Evolutionary conservation across 2,888 invertebrate species (phyloP).

Genomic region (Argyresthia albistria): DNA sequence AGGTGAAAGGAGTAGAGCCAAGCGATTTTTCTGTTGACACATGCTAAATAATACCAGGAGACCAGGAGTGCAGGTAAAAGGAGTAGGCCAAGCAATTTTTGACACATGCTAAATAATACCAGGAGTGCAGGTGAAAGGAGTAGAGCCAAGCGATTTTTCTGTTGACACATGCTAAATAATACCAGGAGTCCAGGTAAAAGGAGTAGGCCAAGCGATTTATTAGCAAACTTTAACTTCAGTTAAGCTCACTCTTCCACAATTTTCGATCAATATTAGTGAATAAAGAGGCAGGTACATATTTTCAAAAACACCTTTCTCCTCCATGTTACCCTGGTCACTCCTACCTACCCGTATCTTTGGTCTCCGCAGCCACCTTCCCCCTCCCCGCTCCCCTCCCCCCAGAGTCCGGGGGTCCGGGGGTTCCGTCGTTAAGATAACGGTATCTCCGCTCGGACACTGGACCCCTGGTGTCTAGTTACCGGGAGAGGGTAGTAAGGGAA

Average conservation of each 20-base stretch:
- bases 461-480: slow-evolving; percentile 38
- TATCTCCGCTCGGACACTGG: slow-evolving; percentile 48
- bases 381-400: slow-evolving; percentile 4
- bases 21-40: too few species aligned
- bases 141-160: too few species aligned
- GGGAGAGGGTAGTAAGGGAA: slow-evolving; percentile 11
- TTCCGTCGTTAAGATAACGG: slow-evolving; percentile 61
- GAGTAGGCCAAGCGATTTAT: too few species aligned
- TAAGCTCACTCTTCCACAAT: background rate
- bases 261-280: background rate
- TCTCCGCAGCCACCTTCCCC: background rate
- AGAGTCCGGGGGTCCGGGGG: slow-evolving; percentile 8
- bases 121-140: too few species aligned
- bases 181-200: too few species aligned
- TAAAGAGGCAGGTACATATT: background rate
- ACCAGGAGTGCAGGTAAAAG: too few species aligned
- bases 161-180: too few species aligned
- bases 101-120: too few species aligned
- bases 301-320: too few species aligned
- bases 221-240: background rate
- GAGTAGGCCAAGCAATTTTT: too few species aligned
- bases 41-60: too few species aligned
- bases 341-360: background rate
- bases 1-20: too few species aligned
- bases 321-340: background rate